phyloP scores from a whole-genome alignment of 2,113 vertebrate species.

The Laticauda laticaudata region DNA sequence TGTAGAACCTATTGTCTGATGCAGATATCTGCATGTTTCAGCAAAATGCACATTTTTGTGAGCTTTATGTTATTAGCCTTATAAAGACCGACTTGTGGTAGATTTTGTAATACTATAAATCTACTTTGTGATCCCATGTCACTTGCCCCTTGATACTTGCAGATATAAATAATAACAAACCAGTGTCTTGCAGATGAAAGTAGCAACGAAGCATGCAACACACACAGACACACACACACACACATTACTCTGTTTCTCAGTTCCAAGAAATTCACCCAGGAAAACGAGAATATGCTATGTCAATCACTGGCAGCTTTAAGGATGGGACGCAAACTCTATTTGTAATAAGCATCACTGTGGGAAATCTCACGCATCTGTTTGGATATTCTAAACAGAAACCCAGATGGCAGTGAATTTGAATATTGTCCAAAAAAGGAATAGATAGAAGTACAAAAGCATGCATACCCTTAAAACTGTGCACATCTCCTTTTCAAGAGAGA shows the following conservation, averaged over 20 bases:
- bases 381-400: neutral
- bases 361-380: neutral
- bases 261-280: neutral
- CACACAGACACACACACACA: too few relatives aligned
- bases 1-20: neutral
- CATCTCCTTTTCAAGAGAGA: neutral
- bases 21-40: neutral
- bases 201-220: neutral
- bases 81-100: neutral
- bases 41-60: neutral
- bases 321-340: neutral
- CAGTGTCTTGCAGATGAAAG: neutral
- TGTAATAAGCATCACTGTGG: neutral
- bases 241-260: neutral
- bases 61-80: neutral
- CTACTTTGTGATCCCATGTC: neutral
- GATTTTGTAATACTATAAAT: neutral
- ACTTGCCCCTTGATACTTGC: neutral
- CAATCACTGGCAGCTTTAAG: neutral
- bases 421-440: neutral
- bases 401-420: neutral
- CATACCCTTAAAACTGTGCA: neutral
- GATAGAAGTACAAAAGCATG: neutral
- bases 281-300: neutral
- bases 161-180: neutral